Base-by-base conservation (phyloP, 2,797 vertebrate species). In the Triplophysa bombifrons region DNA sequence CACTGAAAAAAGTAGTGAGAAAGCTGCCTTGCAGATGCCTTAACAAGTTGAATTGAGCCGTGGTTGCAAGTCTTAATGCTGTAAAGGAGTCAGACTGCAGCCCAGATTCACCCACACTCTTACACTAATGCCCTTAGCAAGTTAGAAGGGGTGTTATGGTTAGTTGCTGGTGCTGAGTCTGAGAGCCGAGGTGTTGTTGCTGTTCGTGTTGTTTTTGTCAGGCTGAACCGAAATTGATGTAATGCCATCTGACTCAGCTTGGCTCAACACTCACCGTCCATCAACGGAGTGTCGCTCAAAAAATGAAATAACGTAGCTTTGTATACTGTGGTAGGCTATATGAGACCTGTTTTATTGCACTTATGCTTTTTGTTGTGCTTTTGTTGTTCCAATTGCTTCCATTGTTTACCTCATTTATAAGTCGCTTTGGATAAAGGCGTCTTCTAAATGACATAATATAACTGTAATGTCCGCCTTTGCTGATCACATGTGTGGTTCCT, bases 401-500 rank as follows among this genome's bases (percentile, higher is more conserved):
- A 30, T 30, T 30, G 27, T 30, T 30, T 30, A 30, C 27, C 27
- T 30, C 27, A 4, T 30, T 30, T 30, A 2, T 30, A 30, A 30
- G 27, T 30, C 27, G 4, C 27, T 30, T 30, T 30, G 27, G 27
- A 30, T 30, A 3, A 30, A 30, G 4, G 27, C 27, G 27, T 30
- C 3, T 30, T 2, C 27, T 30, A 30, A 30, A 30, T 30, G 27
- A 30, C 27, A 3, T 3, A 30, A 30, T 30, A 30, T 30, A 30
- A 30, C 27, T 30, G 27, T 30, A 30, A 30, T 80, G 78, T 38
- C 63, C 84, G 74, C 86, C 88, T 91, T 86, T 82, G 91, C 91
- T 89, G 91, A 92, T 92, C 89, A 93, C 86, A 86, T 87, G 88
- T 88, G 91, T 90, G 89, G 89, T 87, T 87, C 86, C 89, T 91